Evolutionary conservation across 2,888 invertebrate genomes (phyloP).

Genomic region (Drosophila peninsularis): DNA sequence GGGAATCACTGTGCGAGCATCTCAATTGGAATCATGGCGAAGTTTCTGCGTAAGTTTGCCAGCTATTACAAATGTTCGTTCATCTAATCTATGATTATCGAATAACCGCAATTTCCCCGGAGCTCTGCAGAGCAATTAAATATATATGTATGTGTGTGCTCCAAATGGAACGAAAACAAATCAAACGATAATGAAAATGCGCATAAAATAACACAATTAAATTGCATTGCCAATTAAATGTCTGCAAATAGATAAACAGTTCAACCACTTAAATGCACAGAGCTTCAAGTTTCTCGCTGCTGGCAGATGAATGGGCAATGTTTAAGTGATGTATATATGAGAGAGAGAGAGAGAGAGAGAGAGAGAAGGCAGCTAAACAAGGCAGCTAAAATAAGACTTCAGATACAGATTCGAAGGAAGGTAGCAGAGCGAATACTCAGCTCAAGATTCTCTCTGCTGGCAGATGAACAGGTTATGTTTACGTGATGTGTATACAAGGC

Average conservation of each 20-base stretch:
- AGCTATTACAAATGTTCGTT: conserved; percentile 67
- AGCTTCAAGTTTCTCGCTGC: not conserved
- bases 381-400: too few species aligned
- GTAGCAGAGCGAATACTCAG: too few species aligned
- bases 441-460: too few species aligned
- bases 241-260: conserved; percentile 52
- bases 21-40: conserved; percentile 57
- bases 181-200: conserved; percentile 42
- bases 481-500: too few species aligned
- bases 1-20: conserved; percentile 47
- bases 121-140: conserved; percentile 69
- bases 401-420: too few species aligned
- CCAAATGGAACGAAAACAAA: conserved; percentile 67
- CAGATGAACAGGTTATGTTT: too few species aligned
- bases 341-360: too few species aligned
- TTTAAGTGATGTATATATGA: not conserved
- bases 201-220: conserved; percentile 31
- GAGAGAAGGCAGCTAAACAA: too few species aligned
- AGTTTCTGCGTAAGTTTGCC: conserved; percentile 37
- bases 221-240: conserved; percentile 48
- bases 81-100: conserved; percentile 69
- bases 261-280: conserved; percentile 13
- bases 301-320: not conserved
- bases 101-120: conserved; percentile 46
- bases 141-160: conserved; percentile 41